Evolutionary conservation across 1,140 invertebrate genomes (phyloP).

Genomic region (Cherax destructor): DNA sequence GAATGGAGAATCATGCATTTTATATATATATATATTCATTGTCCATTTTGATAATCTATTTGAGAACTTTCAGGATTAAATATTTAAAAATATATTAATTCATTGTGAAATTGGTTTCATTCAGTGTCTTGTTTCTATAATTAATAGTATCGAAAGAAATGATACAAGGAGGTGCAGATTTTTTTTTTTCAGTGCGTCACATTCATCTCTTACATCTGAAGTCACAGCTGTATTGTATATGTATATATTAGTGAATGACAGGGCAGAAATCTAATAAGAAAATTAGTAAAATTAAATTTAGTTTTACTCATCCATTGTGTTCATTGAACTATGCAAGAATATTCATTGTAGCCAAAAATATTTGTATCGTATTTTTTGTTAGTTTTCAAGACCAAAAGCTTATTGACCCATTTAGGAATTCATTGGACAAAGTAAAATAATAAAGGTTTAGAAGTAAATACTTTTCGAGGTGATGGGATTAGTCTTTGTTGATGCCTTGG

Average conservation of each 20-base stretch:
- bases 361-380: too few relatives aligned
- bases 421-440: too few relatives aligned
- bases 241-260: background rate
- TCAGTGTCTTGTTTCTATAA: background rate
- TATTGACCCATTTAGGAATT: too few relatives aligned
- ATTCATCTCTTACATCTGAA: background rate
- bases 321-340: too few relatives aligned
- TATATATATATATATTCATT: slow-evolving; percentile 4
- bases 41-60: background rate
- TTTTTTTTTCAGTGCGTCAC: background rate
- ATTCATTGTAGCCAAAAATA: too few relatives aligned
- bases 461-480: too few relatives aligned
- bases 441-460: too few relatives aligned
- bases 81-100: background rate
- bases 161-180: background rate
- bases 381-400: too few relatives aligned
- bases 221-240: background rate
- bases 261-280: slow-evolving; percentile 3
- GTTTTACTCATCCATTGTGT: background rate
- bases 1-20: background rate
- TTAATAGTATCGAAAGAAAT: background rate
- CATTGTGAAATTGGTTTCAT: background rate
- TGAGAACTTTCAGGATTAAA: background rate
- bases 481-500: too few relatives aligned
- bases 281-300: background rate